Percentiles rank a stretch among this genome's conserved stretches.
Evolutionary conservation across 2,888 invertebrate genomes (phyloP).

Genomic region (Craniophora ligustri): DNA sequence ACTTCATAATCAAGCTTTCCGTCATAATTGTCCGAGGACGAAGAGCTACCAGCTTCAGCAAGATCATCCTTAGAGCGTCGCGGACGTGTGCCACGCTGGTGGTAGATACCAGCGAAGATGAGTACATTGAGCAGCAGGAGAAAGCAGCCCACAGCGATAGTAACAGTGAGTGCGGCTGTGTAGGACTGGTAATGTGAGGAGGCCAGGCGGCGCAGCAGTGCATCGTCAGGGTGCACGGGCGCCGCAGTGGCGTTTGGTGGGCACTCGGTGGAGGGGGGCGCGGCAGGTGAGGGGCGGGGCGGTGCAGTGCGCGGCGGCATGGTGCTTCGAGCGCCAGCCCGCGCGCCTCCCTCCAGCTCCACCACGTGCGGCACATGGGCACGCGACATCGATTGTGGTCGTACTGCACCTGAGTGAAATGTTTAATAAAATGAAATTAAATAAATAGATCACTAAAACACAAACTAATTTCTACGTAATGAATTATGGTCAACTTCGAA

Average conservation of each 20-base stretch:
- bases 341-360: conserved; percentile 70
- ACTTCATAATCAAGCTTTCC: conserved; percentile 87
- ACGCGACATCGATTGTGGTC: conserved; percentile 92
- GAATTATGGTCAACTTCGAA: too few relatives aligned
- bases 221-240: conserved; percentile 89
- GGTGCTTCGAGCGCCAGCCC: conserved; percentile 72
- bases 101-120: conserved; percentile 96
- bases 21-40: conserved; percentile 90
- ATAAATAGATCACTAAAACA: too few relatives aligned
- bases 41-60: conserved; percentile 92
- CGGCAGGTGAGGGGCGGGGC: conserved; percentile 76
- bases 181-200: conserved; percentile 96
- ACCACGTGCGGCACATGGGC: conserved; percentile 89
- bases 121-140: conserved; percentile 94
- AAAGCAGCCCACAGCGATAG: conserved; percentile 95
- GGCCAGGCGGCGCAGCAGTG: conserved; percentile 92
- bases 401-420: conserved; percentile 90
- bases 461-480: too few relatives aligned
- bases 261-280: conserved; percentile 91
- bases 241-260: conserved; percentile 89
- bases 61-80: conserved; percentile 93
- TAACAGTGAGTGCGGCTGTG: conserved; percentile 95
- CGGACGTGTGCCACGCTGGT: conserved; percentile 92
- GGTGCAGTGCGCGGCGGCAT: conserved; percentile 83
- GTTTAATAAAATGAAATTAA: too few relatives aligned